Evolutionary conservation across 1,140 invertebrate species (phyloP).

Genomic region (Brachionus asplanchnoidis): DNA sequence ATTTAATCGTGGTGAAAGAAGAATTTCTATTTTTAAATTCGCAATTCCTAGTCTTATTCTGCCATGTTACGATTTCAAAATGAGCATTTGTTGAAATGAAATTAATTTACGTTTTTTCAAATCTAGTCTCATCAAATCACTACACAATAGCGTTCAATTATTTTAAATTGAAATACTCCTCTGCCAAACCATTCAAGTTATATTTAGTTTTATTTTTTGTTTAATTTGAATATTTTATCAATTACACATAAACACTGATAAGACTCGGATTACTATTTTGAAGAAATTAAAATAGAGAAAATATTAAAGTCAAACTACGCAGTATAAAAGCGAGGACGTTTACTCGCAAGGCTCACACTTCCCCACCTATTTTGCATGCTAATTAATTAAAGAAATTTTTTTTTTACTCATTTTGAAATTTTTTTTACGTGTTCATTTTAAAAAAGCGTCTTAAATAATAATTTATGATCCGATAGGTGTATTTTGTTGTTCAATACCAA

Average conservation of each 20-base stretch:
- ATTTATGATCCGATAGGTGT: background rate
- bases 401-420: background rate
- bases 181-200: too few relatives aligned
- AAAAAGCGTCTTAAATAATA: background rate
- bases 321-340: too few relatives aligned
- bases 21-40: background rate
- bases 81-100: background rate
- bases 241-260: too few relatives aligned
- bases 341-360: background rate
- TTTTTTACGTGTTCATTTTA: background rate
- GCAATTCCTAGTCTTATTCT: background rate
- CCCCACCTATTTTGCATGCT: background rate
- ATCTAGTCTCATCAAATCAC: background rate
- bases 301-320: too few relatives aligned
- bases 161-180: background rate
- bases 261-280: too few relatives aligned
- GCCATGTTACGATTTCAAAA: background rate
- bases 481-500: background rate
- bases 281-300: too few relatives aligned
- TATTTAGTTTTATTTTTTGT: too few relatives aligned
- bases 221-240: too few relatives aligned
- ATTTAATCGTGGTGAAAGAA: background rate
- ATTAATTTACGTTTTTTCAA: background rate
- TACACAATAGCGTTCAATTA: background rate
- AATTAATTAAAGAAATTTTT: background rate